phyloP scores from a whole-genome alignment of 1,140 invertebrate species.

The Drosophila rufa region DNA sequence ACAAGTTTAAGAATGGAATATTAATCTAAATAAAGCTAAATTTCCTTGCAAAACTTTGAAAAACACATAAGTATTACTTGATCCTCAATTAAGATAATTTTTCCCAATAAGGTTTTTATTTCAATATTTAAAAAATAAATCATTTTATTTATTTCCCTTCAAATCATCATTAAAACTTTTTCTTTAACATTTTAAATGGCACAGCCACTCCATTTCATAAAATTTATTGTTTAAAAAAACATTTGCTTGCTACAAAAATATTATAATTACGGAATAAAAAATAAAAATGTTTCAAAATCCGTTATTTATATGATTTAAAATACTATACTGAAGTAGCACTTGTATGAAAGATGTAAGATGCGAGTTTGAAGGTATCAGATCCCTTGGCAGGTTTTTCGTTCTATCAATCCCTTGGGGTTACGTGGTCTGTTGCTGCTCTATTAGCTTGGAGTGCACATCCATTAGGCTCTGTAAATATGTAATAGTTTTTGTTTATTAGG shows the following conservation, averaged over 20 bases:
- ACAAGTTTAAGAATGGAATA: background rate
- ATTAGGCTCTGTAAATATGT: conserved; percentile 70
- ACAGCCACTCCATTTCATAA: background rate
- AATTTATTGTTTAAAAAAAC: background rate
- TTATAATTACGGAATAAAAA: conserved; percentile 4
- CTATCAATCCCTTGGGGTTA: background rate
- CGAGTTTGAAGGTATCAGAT: conserved; percentile 1
- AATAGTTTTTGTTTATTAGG: background rate
- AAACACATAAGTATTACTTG: background rate
- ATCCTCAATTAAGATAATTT: background rate
- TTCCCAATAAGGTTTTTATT: background rate
- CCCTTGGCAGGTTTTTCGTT: background rate
- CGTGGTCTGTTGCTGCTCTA: conserved; percentile 63
- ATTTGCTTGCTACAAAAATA: background rate
- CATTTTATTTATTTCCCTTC: background rate
- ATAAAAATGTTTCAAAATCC: conserved; percentile 6
- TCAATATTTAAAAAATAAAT: too few species aligned
- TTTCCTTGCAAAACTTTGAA: background rate
- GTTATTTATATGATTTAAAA: conserved; percentile 5
- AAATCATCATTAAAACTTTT: background rate
- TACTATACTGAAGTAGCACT: conserved; percentile 5
- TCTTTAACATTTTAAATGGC: too few species aligned
- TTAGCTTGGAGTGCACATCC: conserved; percentile 78
- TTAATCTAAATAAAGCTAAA: background rate
- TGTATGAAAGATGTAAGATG: background rate